Percentiles rank a stretch among this genome's conserved stretches.
Evolutionary conservation across 1,140 invertebrate species (phyloP).

Genomic region (Aphis gossypii): DNA sequence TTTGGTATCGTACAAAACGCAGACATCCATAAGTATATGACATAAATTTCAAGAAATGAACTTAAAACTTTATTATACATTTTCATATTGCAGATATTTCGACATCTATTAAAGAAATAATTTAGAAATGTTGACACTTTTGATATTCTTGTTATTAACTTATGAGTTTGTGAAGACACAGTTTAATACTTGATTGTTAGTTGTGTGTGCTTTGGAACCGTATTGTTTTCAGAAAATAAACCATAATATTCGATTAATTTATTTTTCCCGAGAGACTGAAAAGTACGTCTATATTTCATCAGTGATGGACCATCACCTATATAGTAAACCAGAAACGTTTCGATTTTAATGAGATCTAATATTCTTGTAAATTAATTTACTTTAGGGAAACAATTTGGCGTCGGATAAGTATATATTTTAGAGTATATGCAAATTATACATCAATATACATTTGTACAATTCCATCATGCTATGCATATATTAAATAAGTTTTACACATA

Average conservation of each 20-base stretch:
- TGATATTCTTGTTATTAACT: not conserved
- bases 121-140: not conserved
- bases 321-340: not conserved
- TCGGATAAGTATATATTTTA: not conserved
- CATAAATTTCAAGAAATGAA: not conserved
- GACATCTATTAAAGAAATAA: not conserved
- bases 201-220: not conserved
- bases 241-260: not conserved
- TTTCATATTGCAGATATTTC: not conserved
- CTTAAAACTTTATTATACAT: not conserved
- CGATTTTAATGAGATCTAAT: not conserved
- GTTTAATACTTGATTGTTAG: not conserved
- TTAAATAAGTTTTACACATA: not conserved
- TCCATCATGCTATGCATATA: not conserved
- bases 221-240: not conserved
- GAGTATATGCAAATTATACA: slow-evolving; percentile 8
- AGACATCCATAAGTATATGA: not conserved
- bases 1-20: not conserved
- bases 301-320: not conserved
- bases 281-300: not conserved
- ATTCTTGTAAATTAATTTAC: not conserved
- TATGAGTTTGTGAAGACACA: not conserved
- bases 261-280: not conserved
- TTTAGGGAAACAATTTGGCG: not conserved
- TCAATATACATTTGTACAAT: not conserved